Evolutionary conservation across 2,888 invertebrate species (phyloP), one percentile per base, ranked within the genome.

Genomic region (Epistrophella euchroma): DNA sequence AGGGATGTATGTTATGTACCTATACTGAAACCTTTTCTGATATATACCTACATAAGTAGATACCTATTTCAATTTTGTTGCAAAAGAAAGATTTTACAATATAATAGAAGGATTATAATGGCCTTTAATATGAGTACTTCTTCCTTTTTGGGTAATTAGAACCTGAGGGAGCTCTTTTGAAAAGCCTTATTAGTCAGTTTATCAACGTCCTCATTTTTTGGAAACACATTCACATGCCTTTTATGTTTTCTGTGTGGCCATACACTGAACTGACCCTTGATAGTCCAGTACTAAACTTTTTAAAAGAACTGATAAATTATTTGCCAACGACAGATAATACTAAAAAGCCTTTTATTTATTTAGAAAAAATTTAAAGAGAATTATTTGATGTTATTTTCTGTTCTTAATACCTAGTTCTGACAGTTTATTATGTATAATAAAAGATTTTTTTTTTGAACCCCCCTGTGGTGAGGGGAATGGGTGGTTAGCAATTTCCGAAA

Each of bases 41-140:
- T 19, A 3, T 19, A 19, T 19, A 11, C 10, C 11, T n/a, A n/a
- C 10, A 10, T 19, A 3, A 3, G 15, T 52, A 15, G 13, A 13
- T 22, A 52, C 4, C 15, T 28, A 28, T n/a, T 50, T 64, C 15
- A 50, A 15, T 75, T 75, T 71, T 84, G 55, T 35, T 80, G 40
- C 47, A 85, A 64, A 81, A 68, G 28, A 25, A 25, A 25, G 4
- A 28, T 5, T 5, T 5, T 5, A 28, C 7, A 55, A 70, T 62
- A 81, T 85, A 81, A 81, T 73, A 47, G 77, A 40, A 28, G 73
- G 70, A 77, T 85, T 81, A 77, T 85, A 85, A 81, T 77, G 5
- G 10, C 58, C 84, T 15, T 28, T n/a, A 68, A 73, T 32, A 32
- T 9, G 70, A 50, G 71, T 52, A 70, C 70, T 76, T 62, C 37